A percentile compares a stretch with the other conserved stretches of the same genome.
Evolutionary conservation across 2,888 invertebrate species (phyloP).

Genomic region (Sylvicola cinctus): DNA sequence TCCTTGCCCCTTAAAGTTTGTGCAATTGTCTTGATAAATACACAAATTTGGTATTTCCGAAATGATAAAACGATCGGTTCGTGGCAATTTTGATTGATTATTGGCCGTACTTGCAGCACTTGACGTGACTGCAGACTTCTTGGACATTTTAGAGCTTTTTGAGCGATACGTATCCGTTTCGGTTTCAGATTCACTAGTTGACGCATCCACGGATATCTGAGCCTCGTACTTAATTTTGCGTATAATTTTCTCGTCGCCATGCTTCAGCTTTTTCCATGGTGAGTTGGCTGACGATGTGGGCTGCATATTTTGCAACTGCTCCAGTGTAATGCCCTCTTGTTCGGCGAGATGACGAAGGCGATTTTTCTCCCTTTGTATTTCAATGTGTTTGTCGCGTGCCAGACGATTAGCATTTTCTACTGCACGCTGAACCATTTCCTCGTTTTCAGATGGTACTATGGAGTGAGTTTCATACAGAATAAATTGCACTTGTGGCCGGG

Average conservation of each 20-base stretch:
- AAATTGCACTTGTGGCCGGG: slow-evolving; percentile 63
- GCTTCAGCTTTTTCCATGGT: slow-evolving; percentile 1
- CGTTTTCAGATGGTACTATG: slow-evolving; percentile 50
- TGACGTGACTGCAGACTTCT: neutral
- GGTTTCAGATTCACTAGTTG: neutral
- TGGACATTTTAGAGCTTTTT: neutral
- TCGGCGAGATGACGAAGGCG: slow-evolving; percentile 17
- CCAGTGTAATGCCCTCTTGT: slow-evolving; percentile 3
- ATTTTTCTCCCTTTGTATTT: slow-evolving; percentile 19
- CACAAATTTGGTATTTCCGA: slow-evolving; percentile 36
- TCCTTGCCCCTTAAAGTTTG: slow-evolving; percentile 27
- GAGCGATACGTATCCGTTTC: slow-evolving; percentile 1
- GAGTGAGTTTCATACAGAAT: slow-evolving; percentile 69
- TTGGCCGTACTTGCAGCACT: neutral
- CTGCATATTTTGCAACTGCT: slow-evolving; percentile 4
- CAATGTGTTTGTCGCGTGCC: slow-evolving; percentile 44
- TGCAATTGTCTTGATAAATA: slow-evolving; percentile 28
- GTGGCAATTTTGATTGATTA: slow-evolving; percentile 8
- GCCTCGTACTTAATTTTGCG: neutral
- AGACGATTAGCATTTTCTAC: slow-evolving; percentile 48
- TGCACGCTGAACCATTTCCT: slow-evolving; percentile 45
- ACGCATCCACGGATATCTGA: neutral
- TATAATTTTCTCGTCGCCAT: neutral
- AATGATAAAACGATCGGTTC: slow-evolving; percentile 36
- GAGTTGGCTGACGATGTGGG: neutral